phyloP scores from a whole-genome alignment of 2,797 vertebrate genomes.

The Leucoraja ocellata region DNA sequence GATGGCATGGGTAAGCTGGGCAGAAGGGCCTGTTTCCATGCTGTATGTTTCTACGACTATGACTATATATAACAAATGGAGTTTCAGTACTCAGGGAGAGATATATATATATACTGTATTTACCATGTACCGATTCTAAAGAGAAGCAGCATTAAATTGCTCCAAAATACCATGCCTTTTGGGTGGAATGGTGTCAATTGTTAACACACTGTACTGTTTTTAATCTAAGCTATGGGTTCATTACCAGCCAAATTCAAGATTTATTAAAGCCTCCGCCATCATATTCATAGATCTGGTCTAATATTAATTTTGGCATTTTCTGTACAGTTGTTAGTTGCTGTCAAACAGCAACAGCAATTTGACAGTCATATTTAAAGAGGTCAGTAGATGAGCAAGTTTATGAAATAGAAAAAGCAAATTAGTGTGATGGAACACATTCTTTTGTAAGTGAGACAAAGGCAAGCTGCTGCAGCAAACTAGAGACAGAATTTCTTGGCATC shows the following conservation, averaged over 20 bases:
- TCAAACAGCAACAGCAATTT: neutral
- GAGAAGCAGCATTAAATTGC: neutral
- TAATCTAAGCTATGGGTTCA: neutral
- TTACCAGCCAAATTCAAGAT: neutral
- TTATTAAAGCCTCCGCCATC: neutral
- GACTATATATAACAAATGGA: neutral
- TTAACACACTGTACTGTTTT: neutral
- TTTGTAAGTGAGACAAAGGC: neutral
- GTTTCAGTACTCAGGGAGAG: neutral
- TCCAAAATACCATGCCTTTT: neutral
- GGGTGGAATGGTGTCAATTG: neutral
- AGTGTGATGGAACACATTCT: neutral
- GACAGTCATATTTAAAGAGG: neutral
- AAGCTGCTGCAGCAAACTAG: neutral
- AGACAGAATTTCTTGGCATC: neutral
- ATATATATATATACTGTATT: neutral
- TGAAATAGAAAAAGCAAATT: neutral
- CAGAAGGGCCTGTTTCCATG: too few relatives aligned
- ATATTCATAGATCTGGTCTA: neutral
- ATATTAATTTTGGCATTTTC: neutral
- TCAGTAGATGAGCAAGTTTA: neutral
- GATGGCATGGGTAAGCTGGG: too few relatives aligned
- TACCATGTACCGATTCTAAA: too few relatives aligned
- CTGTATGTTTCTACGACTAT: too few relatives aligned
- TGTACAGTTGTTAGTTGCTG: neutral